Conservation (phyloP, 2,888 invertebrate species). For the Sisyra terminalis region DNA sequence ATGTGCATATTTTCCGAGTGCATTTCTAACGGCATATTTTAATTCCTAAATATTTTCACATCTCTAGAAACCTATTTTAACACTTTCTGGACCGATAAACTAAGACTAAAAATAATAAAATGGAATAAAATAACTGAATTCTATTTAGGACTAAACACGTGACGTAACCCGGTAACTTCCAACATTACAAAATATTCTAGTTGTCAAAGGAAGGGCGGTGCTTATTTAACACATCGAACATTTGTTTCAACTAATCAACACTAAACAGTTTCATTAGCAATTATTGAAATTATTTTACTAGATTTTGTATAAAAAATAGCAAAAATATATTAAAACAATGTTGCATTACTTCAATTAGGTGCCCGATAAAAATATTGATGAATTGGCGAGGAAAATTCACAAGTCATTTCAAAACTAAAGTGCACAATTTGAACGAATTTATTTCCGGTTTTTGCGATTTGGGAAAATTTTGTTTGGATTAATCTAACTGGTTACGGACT, state of each 20-base stretch:
- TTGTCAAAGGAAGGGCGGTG: slow-evolving; percentile 8
- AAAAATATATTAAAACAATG: slow-evolving; percentile 1
- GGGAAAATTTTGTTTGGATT: background rate
- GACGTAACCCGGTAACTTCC: slow-evolving; percentile 8
- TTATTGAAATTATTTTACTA: background rate
- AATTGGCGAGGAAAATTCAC: slow-evolving; percentile 4
- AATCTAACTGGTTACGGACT: background rate
- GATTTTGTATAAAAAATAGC: background rate
- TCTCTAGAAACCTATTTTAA: slow-evolving; percentile 1
- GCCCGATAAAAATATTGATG: too few relatives aligned
- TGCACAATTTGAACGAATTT: background rate
- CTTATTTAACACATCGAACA: slow-evolving; percentile 1
- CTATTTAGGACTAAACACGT: slow-evolving; percentile 5
- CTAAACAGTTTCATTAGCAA: background rate
- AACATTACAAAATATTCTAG: slow-evolving; percentile 6
- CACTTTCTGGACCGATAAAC: too few relatives aligned
- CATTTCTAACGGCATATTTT: too few relatives aligned
- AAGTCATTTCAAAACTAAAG: slow-evolving; percentile 7
- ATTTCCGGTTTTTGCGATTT: background rate
- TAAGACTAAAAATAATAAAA: too few relatives aligned
- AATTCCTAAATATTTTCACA: background rate
- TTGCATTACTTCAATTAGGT: too few relatives aligned
- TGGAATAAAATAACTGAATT: too few relatives aligned
- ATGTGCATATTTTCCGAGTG: too few relatives aligned
- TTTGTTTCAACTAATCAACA: background rate